phyloP scores from a whole-genome alignment of 2,888 invertebrate species.

The Salpingus planirostris region DNA sequence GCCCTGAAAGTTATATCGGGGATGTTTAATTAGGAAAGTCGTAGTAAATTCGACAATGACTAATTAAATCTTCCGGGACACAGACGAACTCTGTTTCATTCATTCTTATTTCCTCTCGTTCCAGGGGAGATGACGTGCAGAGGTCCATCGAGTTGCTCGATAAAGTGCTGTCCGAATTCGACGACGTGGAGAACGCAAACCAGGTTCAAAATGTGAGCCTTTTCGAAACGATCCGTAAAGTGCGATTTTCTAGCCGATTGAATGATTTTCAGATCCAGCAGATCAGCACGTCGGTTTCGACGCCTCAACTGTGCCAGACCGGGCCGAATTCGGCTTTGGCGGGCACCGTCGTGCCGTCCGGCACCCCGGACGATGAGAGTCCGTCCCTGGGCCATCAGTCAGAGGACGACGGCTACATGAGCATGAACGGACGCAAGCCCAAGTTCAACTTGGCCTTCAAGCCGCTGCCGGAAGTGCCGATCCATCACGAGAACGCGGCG shows the following conservation, averaged over 20 bases:
- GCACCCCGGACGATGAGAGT: conserved; percentile 57
- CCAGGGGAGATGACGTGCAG: conserved; percentile 76
- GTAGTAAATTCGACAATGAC: too few species aligned
- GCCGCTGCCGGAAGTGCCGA: conserved; percentile 49
- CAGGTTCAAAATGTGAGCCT: conserved; percentile 46
- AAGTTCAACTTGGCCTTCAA: conserved; percentile 65
- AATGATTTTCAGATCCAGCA: conserved; percentile 40
- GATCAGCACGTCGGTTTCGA: conserved; percentile 32
- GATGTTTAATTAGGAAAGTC: too few species aligned
- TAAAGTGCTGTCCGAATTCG: conserved; percentile 84
- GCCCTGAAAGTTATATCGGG: too few species aligned
- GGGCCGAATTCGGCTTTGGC: conserved; percentile 27
- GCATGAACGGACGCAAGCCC: conserved; percentile 78
- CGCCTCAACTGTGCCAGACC: conserved; percentile 41
- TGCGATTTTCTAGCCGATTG: conserved; percentile 3
- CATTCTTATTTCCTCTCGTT: too few species aligned
- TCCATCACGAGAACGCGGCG: conserved; percentile 42
- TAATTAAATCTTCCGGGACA: too few species aligned
- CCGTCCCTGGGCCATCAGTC: conserved; percentile 77
- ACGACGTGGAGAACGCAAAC: conserved; percentile 59
- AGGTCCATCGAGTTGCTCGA: conserved; percentile 81
- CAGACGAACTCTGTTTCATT: too few species aligned
- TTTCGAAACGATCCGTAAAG: not conserved
- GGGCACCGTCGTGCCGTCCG: conserved; percentile 42
- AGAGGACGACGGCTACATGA: conserved; percentile 88